Evolutionary conservation across 2,113 vertebrate species (phyloP).

Genomic region (Neomonachus schauinslandi): DNA sequence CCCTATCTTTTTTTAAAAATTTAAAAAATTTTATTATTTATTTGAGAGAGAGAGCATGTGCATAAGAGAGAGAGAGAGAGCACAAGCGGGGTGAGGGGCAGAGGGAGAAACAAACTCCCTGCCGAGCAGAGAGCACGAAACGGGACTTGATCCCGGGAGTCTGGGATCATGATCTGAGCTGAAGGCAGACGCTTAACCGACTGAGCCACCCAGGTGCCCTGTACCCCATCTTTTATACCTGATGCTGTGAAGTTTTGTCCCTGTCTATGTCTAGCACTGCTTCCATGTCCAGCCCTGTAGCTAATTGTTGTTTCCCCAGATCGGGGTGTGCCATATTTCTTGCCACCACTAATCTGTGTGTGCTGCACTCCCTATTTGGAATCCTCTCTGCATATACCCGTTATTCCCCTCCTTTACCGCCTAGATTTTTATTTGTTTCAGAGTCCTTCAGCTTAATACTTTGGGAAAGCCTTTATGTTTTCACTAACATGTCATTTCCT

Average conservation of each 20-base stretch:
- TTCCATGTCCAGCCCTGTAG: background rate
- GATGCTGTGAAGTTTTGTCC: background rate
- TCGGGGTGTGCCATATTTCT: background rate
- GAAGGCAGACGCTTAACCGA: too few species aligned
- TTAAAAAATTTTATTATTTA: too few species aligned
- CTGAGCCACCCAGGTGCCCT: background rate
- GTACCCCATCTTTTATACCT: background rate
- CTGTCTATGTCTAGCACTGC: background rate
- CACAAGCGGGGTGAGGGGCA: too few species aligned
- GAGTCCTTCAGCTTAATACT: background rate
- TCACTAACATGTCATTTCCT: background rate
- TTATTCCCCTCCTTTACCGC: background rate
- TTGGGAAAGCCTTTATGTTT: background rate
- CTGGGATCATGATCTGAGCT: too few species aligned
- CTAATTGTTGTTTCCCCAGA: background rate
- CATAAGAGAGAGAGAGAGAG: too few species aligned
- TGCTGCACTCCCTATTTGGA: background rate
- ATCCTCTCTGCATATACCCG: fast-evolving
- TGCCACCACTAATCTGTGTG: background rate
- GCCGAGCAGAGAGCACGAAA: too few species aligned
- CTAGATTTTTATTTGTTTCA: background rate
- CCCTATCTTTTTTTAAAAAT: background rate
- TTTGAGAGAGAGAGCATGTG: too few species aligned
- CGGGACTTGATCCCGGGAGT: too few species aligned
- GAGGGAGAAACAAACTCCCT: too few species aligned